Evolutionary conservation across 2,888 invertebrate genomes (phyloP).

Genomic region (Melinopterus prodromus): DNA sequence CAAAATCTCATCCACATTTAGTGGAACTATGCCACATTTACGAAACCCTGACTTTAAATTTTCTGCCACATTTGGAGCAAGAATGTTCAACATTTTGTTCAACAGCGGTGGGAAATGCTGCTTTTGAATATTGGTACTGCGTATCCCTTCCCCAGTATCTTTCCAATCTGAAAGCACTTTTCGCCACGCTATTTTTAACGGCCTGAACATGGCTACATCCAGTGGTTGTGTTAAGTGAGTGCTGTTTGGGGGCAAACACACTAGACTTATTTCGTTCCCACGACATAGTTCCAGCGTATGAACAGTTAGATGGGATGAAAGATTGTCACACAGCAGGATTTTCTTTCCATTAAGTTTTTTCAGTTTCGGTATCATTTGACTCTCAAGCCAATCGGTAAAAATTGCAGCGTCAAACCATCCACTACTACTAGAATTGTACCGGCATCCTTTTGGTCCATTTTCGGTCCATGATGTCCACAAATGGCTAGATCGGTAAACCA

Average conservation of each 20-base stretch:
- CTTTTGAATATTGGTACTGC: no score
- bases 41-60: constrained; percentile 10
- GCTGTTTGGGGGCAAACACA: constrained; percentile 7
- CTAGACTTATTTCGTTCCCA: neutral
- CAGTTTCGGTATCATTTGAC: constrained; percentile 17
- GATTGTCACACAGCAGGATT: constrained; percentile 20
- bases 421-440: constrained; percentile 20
- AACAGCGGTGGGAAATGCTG: constrained; percentile 10
- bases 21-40: neutral
- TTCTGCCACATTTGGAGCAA: neutral
- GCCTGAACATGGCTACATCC: constrained; percentile 27
- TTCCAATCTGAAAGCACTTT: constrained; percentile 26
- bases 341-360: constrained; percentile 19
- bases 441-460: constrained; percentile 7
- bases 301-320: constrained; percentile 10
- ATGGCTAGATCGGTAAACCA: constrained; percentile 15
- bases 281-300: no score
- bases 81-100: neutral
- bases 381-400: constrained; percentile 19
- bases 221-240: constrained; percentile 12
- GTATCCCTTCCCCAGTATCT: constrained; percentile 5
- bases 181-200: constrained; percentile 19
- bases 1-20: constrained; percentile 5
- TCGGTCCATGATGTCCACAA: constrained; percentile 17
- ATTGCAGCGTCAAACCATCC: constrained; percentile 23